Percentiles rank a stretch among this genome's conserved stretches.
Conservation (phyloP, 2,888 invertebrate genomes). For the Caenorhabditis sulstoni region DNA sequence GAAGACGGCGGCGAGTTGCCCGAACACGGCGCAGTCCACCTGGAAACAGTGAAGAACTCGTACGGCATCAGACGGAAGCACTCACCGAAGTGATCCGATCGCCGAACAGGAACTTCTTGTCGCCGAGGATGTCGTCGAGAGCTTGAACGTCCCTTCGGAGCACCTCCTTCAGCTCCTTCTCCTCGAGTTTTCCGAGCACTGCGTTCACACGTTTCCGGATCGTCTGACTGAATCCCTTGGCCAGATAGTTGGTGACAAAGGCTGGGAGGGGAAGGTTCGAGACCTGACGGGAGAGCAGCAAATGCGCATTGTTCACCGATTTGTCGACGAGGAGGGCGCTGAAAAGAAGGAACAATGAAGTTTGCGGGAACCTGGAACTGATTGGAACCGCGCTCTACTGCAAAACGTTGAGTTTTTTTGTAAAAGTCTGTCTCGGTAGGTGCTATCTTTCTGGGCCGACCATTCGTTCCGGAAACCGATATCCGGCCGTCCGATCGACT, state of each 20-base stretch:
- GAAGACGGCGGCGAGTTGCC: conserved; percentile 74
- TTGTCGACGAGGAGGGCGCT: conserved; percentile 68
- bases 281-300: conserved; percentile 70
- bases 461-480: conserved; percentile 52
- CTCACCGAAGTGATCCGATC: conserved; percentile 92
- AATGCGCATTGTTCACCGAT: conserved; percentile 68
- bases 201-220: conserved; percentile 59
- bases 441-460: conserved; percentile 64
- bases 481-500: conserved; percentile 23
- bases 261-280: conserved; percentile 74
- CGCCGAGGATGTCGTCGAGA: conserved; percentile 91
- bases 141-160: conserved; percentile 93
- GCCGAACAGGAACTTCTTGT: conserved; percentile 96
- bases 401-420: no score
- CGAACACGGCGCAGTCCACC: conserved; percentile 77
- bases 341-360: conserved; percentile 11
- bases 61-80: no score
- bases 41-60: conserved; percentile 43
- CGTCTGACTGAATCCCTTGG: conserved; percentile 62
- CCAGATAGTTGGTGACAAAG: conserved; percentile 69
- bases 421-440: conserved; percentile 62
- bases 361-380: neutral
- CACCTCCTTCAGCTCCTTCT: conserved; percentile 81
- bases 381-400: no score
- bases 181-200: conserved; percentile 58